Conservation (phyloP, 2,113 vertebrate genomes). For the Petaurus breviceps region DNA sequence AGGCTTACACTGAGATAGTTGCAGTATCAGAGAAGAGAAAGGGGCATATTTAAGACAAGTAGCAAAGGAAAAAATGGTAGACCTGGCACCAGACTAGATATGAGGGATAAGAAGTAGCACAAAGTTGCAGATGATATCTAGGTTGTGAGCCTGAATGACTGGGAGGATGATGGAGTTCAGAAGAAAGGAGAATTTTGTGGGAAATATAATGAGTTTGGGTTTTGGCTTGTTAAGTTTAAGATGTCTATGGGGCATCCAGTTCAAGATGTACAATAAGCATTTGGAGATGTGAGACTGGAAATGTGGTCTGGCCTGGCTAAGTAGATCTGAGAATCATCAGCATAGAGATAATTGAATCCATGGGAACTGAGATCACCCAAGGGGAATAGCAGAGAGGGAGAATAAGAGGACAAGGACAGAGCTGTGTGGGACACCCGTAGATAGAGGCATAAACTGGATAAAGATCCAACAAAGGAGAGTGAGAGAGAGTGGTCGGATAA, state of each 20-base stretch:
- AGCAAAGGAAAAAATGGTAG: background rate
- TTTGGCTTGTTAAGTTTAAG: background rate
- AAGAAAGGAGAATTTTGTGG: background rate
- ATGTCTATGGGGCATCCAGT: background rate
- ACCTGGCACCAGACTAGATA: background rate
- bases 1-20: background rate
- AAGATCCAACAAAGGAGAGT: background rate
- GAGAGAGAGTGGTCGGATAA: background rate
- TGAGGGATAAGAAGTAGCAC: background rate
- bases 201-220: background rate
- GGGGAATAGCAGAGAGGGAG: background rate
- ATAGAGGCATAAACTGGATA: background rate
- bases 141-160: background rate
- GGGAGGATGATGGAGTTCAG: background rate
- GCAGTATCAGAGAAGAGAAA: background rate
- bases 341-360: too few relatives aligned
- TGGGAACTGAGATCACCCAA: background rate
- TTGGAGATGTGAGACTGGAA: background rate
- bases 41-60: background rate
- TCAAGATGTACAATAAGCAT: background rate
- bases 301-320: background rate
- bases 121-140: background rate
- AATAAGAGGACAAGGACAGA: background rate
- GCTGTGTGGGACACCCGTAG: background rate
- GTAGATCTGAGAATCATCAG: background rate